A percentile compares a stretch with the other conserved stretches of the same genome.
Conservation (phyloP, 1,140 invertebrate species). For the Gryon sp. region DNA sequence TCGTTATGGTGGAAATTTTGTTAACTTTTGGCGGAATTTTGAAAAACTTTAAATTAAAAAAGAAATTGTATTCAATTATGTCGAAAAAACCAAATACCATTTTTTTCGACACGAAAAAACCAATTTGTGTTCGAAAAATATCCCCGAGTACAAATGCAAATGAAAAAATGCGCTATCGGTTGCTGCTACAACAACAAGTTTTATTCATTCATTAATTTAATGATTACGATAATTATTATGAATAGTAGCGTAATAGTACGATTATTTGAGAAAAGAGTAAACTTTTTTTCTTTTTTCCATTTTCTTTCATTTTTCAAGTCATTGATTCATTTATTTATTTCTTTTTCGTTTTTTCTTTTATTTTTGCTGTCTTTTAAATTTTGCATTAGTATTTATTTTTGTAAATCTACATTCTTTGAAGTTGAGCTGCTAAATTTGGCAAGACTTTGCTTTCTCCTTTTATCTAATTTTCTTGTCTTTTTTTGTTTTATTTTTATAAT, state of each 20-base stretch:
- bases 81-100: no score
- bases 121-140: constrained; percentile 19
- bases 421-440: constrained; percentile 75
- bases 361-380: not conserved
- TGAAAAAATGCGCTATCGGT: constrained; percentile 59
- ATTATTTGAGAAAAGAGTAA: constrained; percentile 69
- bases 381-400: no score
- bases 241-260: constrained; percentile 69
- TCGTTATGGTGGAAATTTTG: no score
- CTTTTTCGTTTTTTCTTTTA: constrained; percentile 22
- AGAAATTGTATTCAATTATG: not conserved
- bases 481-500: constrained; percentile 19
- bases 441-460: constrained; percentile 73
- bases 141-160: constrained; percentile 38
- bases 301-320: constrained; percentile 1
- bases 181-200: constrained; percentile 59
- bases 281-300: constrained; percentile 38
- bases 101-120: constrained; percentile 16
- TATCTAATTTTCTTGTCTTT: constrained; percentile 14
- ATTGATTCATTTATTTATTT: constrained; percentile 50
- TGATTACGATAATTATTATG: constrained; percentile 64
- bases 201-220: constrained; percentile 59
- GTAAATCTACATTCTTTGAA: constrained; percentile 56
- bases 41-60: not conserved
- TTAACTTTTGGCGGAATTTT: no score